These are phyloP conservation scores for Ophiothrix spiculata DNA, from an alignment of 35 echinoderm and acorn worm species.

Conservation along the genomic window DNA sequence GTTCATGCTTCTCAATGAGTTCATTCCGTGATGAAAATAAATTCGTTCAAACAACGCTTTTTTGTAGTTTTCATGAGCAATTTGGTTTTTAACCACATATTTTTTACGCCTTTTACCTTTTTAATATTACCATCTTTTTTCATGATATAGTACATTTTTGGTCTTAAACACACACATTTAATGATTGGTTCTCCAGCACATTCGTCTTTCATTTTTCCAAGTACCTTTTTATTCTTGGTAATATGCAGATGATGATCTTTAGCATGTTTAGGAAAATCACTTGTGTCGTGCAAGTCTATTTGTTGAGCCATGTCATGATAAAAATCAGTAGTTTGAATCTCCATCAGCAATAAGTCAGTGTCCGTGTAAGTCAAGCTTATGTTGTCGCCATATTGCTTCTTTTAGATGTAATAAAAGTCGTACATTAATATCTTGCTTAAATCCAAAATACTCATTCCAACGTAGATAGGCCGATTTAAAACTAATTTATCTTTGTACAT, in stretches of 20 bases:
- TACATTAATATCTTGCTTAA: conserved; percentile 23
- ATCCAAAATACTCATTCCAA: conserved; percentile 22
- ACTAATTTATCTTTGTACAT: conserved; percentile 7
- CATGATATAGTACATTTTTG: conserved; percentile 27
- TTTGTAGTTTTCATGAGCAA: conserved; percentile 12
- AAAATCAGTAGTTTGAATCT: conserved; percentile 26
- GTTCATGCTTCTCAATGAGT: background rate
- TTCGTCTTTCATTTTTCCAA: conserved; percentile 36
- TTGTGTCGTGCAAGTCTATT: background rate
- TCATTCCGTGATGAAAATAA: conserved; percentile 11
- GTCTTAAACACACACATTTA: conserved; percentile 14
- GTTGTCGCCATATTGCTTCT: background rate
- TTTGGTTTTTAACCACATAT: conserved; percentile 1
- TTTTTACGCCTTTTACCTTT: conserved; percentile 33
- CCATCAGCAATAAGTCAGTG: conserved; percentile 18
- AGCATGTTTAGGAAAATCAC: background rate
- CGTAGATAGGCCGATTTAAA: conserved; percentile 12
- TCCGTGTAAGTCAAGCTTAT: conserved; percentile 12
- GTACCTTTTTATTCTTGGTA: conserved; percentile 24
- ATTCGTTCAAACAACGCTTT: background rate
- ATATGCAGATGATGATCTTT: background rate
- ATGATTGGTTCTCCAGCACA: conserved; percentile 13
- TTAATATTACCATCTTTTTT: background rate
- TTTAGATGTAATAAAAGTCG: conserved; percentile 5
- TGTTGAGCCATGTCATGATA: conserved; percentile 13